Evolutionary conservation across 2,888 invertebrate species (phyloP).

Genomic region (Thumatha senex): DNA sequence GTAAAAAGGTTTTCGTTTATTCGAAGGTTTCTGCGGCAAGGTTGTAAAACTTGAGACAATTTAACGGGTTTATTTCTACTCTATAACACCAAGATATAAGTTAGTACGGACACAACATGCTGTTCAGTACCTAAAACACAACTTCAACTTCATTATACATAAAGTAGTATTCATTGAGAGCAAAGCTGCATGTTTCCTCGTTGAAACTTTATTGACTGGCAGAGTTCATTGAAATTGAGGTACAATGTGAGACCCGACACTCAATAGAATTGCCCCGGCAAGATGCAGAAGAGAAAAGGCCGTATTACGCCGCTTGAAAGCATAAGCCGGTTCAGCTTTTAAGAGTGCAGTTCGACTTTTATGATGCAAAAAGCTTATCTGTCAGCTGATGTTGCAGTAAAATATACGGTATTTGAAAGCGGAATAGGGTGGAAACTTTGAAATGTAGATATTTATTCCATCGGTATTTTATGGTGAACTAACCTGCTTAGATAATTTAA

Average conservation of each 20-base stretch:
- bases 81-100: constrained; percentile 4
- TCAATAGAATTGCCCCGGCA: constrained; percentile 57
- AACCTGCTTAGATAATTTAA: neutral
- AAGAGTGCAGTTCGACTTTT: constrained; percentile 44
- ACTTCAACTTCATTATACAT: constrained; percentile 14
- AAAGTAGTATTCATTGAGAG: constrained; percentile 18
- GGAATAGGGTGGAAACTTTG: constrained; percentile 31
- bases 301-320: constrained; percentile 61
- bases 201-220: constrained; percentile 45
- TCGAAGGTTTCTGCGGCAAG: constrained; percentile 30
- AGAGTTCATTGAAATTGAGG: constrained; percentile 48
- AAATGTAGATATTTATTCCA: neutral
- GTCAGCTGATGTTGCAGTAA: constrained; percentile 50
- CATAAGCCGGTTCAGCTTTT: constrained; percentile 56
- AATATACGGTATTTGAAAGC: constrained; percentile 45
- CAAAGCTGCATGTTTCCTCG: constrained; percentile 17
- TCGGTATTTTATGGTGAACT: neutral
- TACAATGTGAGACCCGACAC: constrained; percentile 51
- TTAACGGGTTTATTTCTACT: constrained; percentile 24
- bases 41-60: constrained; percentile 26
- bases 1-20: constrained; percentile 39
- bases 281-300: constrained; percentile 56
- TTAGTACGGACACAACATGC: neutral
- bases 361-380: constrained; percentile 47
- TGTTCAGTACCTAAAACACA: constrained; percentile 1